These are phyloP conservation scores for Gallinago paraguaiae DNA, from an alignment of 2,113 vertebrate species.

Conservation along the genomic window DNA sequence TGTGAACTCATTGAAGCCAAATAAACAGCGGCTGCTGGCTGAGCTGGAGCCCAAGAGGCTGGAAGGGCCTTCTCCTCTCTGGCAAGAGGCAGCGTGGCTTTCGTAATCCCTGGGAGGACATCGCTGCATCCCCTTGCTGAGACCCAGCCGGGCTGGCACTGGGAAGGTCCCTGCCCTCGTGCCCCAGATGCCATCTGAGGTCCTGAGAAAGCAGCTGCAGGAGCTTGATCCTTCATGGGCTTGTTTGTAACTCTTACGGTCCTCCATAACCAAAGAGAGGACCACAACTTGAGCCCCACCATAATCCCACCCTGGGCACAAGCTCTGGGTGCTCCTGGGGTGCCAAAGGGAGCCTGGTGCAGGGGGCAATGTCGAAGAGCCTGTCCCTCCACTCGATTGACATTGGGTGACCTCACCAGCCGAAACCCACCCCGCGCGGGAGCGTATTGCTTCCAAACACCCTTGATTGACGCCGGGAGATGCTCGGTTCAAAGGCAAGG, in stretches of 20 bases:
- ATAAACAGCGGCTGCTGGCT: slow-evolving; percentile 7
- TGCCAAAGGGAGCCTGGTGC: neutral
- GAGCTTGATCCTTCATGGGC: neutral
- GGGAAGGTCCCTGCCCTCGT: neutral
- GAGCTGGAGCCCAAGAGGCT: neutral
- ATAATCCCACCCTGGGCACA: fast-evolving
- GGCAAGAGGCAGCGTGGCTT: neutral
- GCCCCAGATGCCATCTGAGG: neutral
- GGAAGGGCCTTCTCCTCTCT: neutral
- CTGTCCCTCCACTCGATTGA: neutral
- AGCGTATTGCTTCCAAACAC: neutral
- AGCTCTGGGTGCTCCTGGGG: neutral
- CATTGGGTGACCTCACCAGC: neutral
- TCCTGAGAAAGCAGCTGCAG: neutral
- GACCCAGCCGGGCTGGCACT: neutral
- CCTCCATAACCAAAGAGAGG: neutral
- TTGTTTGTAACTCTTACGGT: neutral
- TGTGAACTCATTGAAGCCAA: neutral
- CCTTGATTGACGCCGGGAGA: slow-evolving; percentile 3
- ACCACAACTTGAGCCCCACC: fast-evolving
- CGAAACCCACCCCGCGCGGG: fast-evolving
- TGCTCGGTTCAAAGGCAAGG: slow-evolving; percentile 41
- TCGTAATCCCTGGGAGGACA: neutral
- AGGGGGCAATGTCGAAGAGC: neutral
- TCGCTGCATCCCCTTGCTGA: fast-evolving